Conservation (phyloP, 1,140 invertebrate species). For the Ptiloglossa arizonensis region DNA sequence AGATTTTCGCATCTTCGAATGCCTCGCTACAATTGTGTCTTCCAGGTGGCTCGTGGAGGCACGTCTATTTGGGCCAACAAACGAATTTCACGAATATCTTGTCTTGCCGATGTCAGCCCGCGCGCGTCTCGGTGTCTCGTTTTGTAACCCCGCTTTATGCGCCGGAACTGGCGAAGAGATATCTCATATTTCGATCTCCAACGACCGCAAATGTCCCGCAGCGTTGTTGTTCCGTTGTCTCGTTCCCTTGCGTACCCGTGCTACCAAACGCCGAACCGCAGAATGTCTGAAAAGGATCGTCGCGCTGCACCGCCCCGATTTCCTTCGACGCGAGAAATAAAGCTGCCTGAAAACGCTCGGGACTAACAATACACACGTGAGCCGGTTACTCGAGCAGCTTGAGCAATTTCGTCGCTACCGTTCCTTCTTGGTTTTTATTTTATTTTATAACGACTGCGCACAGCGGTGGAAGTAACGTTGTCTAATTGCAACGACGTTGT, state of each 20-base stretch:
- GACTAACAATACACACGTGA: slow-evolving; percentile 9
- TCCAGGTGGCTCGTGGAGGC: slow-evolving; percentile 31
- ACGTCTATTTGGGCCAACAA: slow-evolving; percentile 52
- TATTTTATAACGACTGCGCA: too few relatives aligned
- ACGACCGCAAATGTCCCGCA: slow-evolving; percentile 66
- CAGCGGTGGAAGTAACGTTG: too few relatives aligned
- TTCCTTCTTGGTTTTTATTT: background rate
- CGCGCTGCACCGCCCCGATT: slow-evolving; percentile 23
- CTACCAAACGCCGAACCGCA: slow-evolving; percentile 37
- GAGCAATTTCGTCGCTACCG: background rate
- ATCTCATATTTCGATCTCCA: slow-evolving; percentile 66
- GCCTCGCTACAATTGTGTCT: background rate
- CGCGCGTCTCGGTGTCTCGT: slow-evolving; percentile 33
- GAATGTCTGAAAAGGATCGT: slow-evolving; percentile 24
- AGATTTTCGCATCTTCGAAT: slow-evolving; percentile 12
- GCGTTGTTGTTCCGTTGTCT: slow-evolving; percentile 60
- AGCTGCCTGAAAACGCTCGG: background rate
- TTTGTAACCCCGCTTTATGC: slow-evolving; percentile 56
- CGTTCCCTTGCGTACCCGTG: slow-evolving; percentile 14
- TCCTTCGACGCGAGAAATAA: slow-evolving; percentile 30
- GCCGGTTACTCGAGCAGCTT: slow-evolving; percentile 27
- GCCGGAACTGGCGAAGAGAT: slow-evolving; percentile 34
- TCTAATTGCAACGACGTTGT: too few relatives aligned
- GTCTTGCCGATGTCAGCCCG: slow-evolving; percentile 22
- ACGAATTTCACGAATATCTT: slow-evolving; percentile 59